phyloP scores from a whole-genome alignment of 2,888 invertebrate species.

The Acleris laterana region DNA sequence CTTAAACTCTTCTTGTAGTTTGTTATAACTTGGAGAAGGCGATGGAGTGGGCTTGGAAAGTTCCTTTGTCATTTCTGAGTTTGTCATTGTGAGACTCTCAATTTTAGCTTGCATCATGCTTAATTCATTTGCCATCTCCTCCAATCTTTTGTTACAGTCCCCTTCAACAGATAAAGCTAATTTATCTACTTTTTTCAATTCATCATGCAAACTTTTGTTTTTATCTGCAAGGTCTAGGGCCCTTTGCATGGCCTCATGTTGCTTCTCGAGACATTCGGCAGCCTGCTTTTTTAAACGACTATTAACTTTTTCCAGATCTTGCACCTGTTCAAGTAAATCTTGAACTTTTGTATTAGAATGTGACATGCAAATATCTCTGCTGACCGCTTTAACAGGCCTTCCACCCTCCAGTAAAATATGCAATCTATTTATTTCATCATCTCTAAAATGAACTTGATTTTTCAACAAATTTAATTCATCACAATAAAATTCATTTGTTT shows the following conservation, averaged over 20 bases:
- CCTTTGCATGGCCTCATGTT: slow-evolving; percentile 92
- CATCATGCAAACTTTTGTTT: slow-evolving; percentile 88
- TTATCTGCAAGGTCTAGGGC: slow-evolving; percentile 89
- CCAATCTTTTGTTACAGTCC: slow-evolving; percentile 88
- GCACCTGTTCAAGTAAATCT: slow-evolving; percentile 84
- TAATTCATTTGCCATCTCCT: slow-evolving; percentile 85
- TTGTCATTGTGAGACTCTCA: slow-evolving; percentile 70
- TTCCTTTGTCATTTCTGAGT: slow-evolving; percentile 84
- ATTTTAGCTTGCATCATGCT: slow-evolving; percentile 83
- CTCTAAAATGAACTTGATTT: slow-evolving; percentile 80
- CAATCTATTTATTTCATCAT: slow-evolving; percentile 89
- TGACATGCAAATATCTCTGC: slow-evolving; percentile 87
- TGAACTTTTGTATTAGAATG: slow-evolving; percentile 82
- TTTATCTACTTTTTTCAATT: slow-evolving; percentile 89
- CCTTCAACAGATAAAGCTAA: slow-evolving; percentile 90
- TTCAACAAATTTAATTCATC: slow-evolving; percentile 72
- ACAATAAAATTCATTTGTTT: slow-evolving; percentile 67
- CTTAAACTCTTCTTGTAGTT: slow-evolving; percentile 57
- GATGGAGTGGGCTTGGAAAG: slow-evolving; percentile 66
- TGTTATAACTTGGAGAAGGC: slow-evolving; percentile 48
- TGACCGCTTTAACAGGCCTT: slow-evolving; percentile 86
- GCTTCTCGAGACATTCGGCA: slow-evolving; percentile 86
- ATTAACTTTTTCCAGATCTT: slow-evolving; percentile 85
- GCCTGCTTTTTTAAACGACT: slow-evolving; percentile 76
- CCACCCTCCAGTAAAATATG: slow-evolving; percentile 89